Evolutionary conservation across 2,113 vertebrate species (phyloP).

Genomic region (Phainopepla nitens): DNA sequence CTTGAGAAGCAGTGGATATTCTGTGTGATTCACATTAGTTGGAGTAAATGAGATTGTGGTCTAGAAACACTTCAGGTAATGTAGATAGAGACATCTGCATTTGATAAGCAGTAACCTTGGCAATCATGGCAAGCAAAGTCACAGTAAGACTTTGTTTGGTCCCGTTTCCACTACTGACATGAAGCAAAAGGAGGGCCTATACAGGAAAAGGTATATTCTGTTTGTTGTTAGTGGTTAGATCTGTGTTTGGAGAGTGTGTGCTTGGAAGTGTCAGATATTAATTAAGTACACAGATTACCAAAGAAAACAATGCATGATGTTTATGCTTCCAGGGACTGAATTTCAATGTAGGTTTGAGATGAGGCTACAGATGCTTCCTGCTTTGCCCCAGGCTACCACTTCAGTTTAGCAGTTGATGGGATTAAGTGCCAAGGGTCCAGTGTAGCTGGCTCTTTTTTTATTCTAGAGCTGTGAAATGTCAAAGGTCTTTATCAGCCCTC

Average conservation of each 20-base stretch:
- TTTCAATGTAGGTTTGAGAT: not conserved
- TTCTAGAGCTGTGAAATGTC: not conserved
- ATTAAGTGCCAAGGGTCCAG: not conserved
- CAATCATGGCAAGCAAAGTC: not conserved
- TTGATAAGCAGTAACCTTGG: not conserved
- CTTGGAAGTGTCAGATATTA: not conserved
- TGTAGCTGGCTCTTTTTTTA: not conserved
- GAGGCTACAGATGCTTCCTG: not conserved
- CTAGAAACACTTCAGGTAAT: not conserved
- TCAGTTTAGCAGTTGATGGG: not conserved
- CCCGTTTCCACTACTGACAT: accelerated
- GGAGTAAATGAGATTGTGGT: not conserved
- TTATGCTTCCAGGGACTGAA: not conserved
- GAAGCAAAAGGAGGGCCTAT: not conserved
- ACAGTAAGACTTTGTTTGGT: not conserved
- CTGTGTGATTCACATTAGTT: not conserved
- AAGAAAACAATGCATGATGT: not conserved
- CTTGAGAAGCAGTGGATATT: not conserved
- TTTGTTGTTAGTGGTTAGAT: not conserved
- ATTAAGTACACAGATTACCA: not conserved
- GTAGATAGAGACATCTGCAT: not conserved
- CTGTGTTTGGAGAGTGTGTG: not conserved
- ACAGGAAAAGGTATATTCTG: not conserved
- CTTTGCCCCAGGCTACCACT: not conserved
- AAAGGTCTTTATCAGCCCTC: not conserved